Evolutionary conservation across 1,140 invertebrate species (phyloP).

Genomic region (Portunus trituberculatus): DNA sequence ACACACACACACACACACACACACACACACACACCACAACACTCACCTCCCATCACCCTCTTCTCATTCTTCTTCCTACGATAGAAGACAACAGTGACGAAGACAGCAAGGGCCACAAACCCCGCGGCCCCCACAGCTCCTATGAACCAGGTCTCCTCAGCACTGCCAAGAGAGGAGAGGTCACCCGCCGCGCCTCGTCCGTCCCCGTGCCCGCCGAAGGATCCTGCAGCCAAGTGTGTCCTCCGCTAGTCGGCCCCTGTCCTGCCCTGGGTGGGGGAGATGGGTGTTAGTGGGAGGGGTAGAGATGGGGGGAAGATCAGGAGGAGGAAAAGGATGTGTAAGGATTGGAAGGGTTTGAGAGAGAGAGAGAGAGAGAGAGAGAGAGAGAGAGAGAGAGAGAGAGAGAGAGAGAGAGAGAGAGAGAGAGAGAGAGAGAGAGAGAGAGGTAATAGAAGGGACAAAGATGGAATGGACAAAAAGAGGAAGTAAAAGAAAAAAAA

Average conservation of each 20-base stretch:
- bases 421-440: no score
- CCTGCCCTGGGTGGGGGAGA: slow-evolving; percentile 49
- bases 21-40: background rate
- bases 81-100: slow-evolving; percentile 74
- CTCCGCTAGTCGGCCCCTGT: slow-evolving; percentile 67
- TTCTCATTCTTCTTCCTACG: slow-evolving; percentile 75
- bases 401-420: no score
- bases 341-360: no score
- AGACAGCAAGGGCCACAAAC: slow-evolving; percentile 73
- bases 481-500: background rate
- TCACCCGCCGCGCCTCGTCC: slow-evolving; percentile 65
- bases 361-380: no score
- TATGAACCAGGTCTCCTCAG: slow-evolving; percentile 75
- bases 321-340: no score
- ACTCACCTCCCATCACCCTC: slow-evolving; percentile 72
- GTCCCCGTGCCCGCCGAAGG: slow-evolving; percentile 53
- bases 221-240: slow-evolving; percentile 77
- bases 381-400: no score
- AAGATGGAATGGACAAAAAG: background rate
- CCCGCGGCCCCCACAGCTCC: slow-evolving; percentile 67
- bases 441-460: background rate
- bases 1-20: no score
- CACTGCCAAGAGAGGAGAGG: slow-evolving; percentile 71
- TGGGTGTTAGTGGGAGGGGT: background rate
- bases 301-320: background rate